Evolutionary conservation across 2,888 invertebrate genomes (phyloP).

Genomic region (Plebejus anna): DNA sequence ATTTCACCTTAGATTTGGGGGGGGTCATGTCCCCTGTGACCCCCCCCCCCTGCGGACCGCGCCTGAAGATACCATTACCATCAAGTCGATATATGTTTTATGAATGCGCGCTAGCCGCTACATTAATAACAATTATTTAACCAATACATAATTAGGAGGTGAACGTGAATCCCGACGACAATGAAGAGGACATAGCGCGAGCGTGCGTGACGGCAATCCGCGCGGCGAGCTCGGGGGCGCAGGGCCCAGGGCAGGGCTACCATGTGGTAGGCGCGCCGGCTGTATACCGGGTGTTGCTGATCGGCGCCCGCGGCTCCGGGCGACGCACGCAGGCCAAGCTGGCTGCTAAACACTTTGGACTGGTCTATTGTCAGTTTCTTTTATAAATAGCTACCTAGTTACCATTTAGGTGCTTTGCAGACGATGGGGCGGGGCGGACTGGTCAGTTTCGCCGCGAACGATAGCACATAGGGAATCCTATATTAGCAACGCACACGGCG

Average conservation of each 20-base stretch:
- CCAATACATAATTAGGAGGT: conserved; percentile 51
- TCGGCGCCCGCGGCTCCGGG: conserved; percentile 82
- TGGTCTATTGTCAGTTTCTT: conserved; percentile 59
- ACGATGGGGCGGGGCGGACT: too few relatives aligned
- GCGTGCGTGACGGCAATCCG: conserved; percentile 64
- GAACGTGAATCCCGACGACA: conserved; percentile 49
- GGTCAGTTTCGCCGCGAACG: too few relatives aligned
- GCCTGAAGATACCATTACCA: too few relatives aligned
- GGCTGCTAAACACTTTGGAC: conserved; percentile 73
- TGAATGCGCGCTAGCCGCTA: too few relatives aligned
- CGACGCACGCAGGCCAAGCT: conserved; percentile 74
- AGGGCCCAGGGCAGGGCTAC: conserved; percentile 53
- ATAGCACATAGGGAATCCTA: too few relatives aligned
- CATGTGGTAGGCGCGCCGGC: conserved; percentile 70
- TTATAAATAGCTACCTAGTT: too few relatives aligned
- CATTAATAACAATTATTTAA: background rate
- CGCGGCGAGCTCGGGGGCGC: conserved; percentile 56
- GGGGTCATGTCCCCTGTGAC: too few relatives aligned
- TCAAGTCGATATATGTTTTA: too few relatives aligned
- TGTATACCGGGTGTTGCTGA: conserved; percentile 77
- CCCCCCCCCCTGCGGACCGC: too few relatives aligned
- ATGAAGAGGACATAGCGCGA: conserved; percentile 44
- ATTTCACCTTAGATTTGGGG: too few relatives aligned
- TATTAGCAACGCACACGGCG: too few relatives aligned
- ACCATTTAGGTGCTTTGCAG: too few relatives aligned